These are phyloP conservation scores for Zaprionus vittiger DNA, from an alignment of 1,140 invertebrate genomes.

Conservation along the genomic window DNA sequence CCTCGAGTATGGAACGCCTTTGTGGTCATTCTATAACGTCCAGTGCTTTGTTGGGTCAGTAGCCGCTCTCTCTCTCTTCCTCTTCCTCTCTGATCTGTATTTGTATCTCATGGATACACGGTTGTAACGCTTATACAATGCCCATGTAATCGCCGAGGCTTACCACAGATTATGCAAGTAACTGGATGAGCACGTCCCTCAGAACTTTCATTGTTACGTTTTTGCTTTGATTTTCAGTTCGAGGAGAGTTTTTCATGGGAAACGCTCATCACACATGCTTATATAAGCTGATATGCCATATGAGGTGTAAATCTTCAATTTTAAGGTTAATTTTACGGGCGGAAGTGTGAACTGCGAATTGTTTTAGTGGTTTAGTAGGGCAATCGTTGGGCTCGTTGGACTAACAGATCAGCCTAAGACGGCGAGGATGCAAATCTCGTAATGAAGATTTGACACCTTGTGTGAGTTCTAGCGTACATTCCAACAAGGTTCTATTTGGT, in stretches of 20 bases:
- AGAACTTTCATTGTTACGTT: slow-evolving; percentile 21
- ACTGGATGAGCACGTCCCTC: slow-evolving; percentile 30
- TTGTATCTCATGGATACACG: slow-evolving; percentile 27
- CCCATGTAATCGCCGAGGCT: slow-evolving; percentile 57
- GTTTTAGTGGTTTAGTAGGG: slow-evolving; percentile 58
- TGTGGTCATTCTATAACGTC: slow-evolving; percentile 25
- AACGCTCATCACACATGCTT: background rate
- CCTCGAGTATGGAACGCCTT: slow-evolving; percentile 37
- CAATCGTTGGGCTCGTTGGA: background rate
- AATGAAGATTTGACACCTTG: too few relatives aligned
- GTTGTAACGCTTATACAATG: slow-evolving; percentile 38
- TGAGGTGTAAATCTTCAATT: slow-evolving; percentile 62
- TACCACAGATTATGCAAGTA: slow-evolving; percentile 71
- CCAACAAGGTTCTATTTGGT: too few relatives aligned
- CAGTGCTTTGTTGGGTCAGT: slow-evolving; percentile 13
- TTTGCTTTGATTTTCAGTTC: slow-evolving; percentile 29
- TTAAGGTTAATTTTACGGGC: slow-evolving; percentile 52
- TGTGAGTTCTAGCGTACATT: too few relatives aligned
- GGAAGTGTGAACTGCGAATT: slow-evolving; percentile 48
- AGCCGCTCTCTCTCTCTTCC: slow-evolving; percentile 5
- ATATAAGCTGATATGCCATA: background rate
- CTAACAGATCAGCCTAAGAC: background rate
- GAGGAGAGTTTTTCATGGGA: slow-evolving; percentile 37
- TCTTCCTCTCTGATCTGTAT: slow-evolving; percentile 2
- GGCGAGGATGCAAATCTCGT: background rate